A percentile compares a stretch with the other conserved stretches of the same genome.
Evolutionary conservation across 2,888 invertebrate species (phyloP).

Genomic region (Reticulitermes lucifugus): DNA sequence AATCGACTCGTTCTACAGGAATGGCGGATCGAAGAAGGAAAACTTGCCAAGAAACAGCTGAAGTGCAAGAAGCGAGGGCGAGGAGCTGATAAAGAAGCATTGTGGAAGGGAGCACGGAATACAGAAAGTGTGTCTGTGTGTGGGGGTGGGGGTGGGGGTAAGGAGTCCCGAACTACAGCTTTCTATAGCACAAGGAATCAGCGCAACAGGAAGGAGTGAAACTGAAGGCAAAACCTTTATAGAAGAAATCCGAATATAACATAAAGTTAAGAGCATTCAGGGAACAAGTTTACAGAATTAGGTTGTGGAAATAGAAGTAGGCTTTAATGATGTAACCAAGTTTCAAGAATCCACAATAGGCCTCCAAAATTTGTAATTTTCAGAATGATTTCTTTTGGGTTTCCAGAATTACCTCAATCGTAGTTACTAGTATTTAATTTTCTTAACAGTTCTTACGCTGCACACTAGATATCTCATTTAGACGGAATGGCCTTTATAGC

Average conservation of each 20-base stretch:
- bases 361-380: too few relatives aligned
- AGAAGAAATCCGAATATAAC: neutral
- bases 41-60: neutral
- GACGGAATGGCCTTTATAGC: too few relatives aligned
- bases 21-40: neutral
- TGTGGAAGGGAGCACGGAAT: neutral
- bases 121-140: neutral
- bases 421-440: too few relatives aligned
- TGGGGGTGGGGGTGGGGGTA: neutral
- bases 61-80: neutral
- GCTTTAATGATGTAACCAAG: neutral
- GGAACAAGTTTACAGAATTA: neutral
- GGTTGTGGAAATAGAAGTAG: neutral
- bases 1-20: too few relatives aligned
- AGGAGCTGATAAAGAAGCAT: neutral
- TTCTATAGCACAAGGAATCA: constrained; percentile 5
- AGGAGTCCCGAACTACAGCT: neutral
- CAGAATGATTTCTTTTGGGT: too few relatives aligned
- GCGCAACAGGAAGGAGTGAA: neutral
- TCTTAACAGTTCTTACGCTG: too few relatives aligned
- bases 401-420: too few relatives aligned
- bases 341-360: neutral
- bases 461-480: too few relatives aligned
- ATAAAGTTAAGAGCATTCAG: neutral
- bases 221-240: neutral